A percentile compares a stretch with the other conserved stretches of the same genome.
These are phyloP conservation scores for Heliconius ismenius DNA, from an alignment of 2,888 invertebrate genomes.

Conservation along the genomic window DNA sequence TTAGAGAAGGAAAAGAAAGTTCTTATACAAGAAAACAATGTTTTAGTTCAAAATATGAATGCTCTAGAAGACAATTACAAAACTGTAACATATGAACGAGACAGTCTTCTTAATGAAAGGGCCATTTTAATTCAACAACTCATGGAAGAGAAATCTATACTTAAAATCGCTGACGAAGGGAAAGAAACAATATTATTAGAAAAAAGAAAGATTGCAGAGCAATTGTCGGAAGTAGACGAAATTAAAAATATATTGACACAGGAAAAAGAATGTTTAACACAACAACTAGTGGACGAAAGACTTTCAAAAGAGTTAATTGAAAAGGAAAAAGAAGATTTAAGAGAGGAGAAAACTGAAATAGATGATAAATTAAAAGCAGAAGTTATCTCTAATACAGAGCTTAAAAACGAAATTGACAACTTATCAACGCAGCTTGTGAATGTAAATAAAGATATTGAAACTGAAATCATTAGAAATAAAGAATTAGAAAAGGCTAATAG, in stretches of 20 bases:
- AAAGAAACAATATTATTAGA: constrained; percentile 44
- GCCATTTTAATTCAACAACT: constrained; percentile 44
- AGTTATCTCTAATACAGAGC: constrained; percentile 7
- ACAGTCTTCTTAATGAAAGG: constrained; percentile 47
- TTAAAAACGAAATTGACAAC: constrained; percentile 26
- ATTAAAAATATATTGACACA: constrained; percentile 39
- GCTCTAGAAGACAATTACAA: constrained; percentile 40
- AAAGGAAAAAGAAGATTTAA: constrained; percentile 51
- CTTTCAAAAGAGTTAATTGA: constrained; percentile 51
- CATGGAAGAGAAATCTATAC: constrained; percentile 49
- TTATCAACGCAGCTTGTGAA: constrained; percentile 21
- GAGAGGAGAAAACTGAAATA: constrained; percentile 39
- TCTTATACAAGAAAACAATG: constrained; percentile 44
- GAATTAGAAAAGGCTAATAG: constrained; percentile 19
- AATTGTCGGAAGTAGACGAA: constrained; percentile 35
- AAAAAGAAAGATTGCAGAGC: constrained; percentile 42
- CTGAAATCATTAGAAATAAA: constrained; percentile 1
- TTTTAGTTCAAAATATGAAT: constrained; percentile 35
- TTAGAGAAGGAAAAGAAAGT: constrained; percentile 47
- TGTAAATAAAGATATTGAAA: constrained; percentile 22
- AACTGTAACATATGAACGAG: constrained; percentile 48
- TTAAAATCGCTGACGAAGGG: constrained; percentile 46
- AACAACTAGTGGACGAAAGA: constrained; percentile 56
- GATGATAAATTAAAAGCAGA: constrained; percentile 30
- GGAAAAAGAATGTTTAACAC: constrained; percentile 55